Base-by-base conservation (phyloP, 2,888 invertebrate genomes). In the Cephus pulcher region DNA sequence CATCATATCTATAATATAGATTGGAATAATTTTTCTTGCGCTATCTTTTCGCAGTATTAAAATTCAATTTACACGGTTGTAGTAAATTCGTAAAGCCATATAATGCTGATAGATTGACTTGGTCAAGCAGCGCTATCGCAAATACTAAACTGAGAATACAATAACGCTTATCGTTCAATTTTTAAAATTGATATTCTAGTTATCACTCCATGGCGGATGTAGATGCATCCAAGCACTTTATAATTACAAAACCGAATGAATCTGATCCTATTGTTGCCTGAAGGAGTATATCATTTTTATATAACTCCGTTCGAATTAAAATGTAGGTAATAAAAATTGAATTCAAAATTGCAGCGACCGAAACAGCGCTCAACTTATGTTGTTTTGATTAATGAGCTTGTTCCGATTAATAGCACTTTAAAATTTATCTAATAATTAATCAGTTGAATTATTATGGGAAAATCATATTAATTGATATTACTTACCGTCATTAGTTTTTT, bases 401-500 rank as follows among this genome's bases (percentile, higher is more conserved):
- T 56, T 56, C 6, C 9, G 56, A 23, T 23, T 23, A 23, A 56
- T 56, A 23, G 56, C 2, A 6, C 23, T 23, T 56, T 56, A 23
- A 23, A 56, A 56, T 56, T 56, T 2, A 23, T 56, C 23, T 56
- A 23, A 56, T 23, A 56, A 56, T 56, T 23, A 23, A 23, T 23
- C 23, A 23, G 9, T 56, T 56, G 1, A 56, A 56, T 56, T 56
- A 11, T 56, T 56, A 9, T 56, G 23, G 6, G 1, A 9, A 56
- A 23, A 56, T 56, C 15, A 56, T 56, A 23, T 56, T 23, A 56
- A 56, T 23, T 56, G 32, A 40, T 75, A 11, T 78, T 76, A 82
- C 84, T 37, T 86, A 89, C 89, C 83, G 87, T 87, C 88, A 89
- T 88, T 76, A 86, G 82, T 77, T 84, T 85, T 82, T 89, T 89